Percentiles rank a stretch among this genome's conserved stretches.
phyloP scores from a whole-genome alignment of 2,797 vertebrate species.

The Crenichthys baileyi region DNA sequence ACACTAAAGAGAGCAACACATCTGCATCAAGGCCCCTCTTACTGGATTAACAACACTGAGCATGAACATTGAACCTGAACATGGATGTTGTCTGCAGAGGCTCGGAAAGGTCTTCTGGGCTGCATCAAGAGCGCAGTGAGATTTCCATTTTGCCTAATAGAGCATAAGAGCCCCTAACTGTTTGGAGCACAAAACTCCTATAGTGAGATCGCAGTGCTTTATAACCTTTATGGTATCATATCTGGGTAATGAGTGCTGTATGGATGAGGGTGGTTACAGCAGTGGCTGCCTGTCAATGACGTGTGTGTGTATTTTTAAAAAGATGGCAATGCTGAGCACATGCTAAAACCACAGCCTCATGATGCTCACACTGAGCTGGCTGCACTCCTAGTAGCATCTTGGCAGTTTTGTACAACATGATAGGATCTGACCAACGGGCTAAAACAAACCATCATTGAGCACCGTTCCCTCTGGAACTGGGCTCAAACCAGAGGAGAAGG shows the following conservation, averaged over 20 bases:
- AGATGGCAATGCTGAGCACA: neutral
- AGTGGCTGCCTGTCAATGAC: neutral
- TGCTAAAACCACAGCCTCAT: neutral
- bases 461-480: neutral
- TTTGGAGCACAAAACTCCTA: neutral
- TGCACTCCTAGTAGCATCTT: no score
- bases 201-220: neutral
- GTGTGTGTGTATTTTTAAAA: neutral
- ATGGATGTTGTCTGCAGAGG: no score
- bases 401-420: neutral
- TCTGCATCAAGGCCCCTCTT: neutral
- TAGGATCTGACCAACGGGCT: no score
- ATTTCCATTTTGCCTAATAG: neutral
- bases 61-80: no score
- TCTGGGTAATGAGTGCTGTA: neutral
- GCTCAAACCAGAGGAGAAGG: neutral
- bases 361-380: neutral
- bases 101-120: neutral
- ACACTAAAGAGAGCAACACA: slow-evolving; percentile 6
- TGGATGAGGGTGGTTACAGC: neutral
- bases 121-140: neutral
- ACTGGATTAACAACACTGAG: no score
- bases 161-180: neutral
- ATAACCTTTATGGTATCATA: neutral
- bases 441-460: neutral